Conservation (phyloP, 2,888 invertebrate genomes). For the Idaea dimidiata region DNA sequence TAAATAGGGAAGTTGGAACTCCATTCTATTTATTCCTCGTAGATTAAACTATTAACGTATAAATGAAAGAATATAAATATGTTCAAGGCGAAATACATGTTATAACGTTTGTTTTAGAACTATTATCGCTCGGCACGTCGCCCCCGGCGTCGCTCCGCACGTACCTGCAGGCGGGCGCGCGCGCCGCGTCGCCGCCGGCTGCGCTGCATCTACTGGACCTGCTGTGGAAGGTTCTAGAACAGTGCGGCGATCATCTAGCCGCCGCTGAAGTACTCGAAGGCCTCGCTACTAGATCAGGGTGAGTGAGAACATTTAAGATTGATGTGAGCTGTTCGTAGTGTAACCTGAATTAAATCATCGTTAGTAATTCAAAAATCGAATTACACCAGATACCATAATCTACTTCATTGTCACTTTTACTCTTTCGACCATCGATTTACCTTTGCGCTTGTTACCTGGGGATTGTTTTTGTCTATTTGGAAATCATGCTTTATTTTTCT, state of each 20-base stretch:
- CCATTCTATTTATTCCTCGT: too few relatives aligned
- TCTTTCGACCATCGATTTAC: too few relatives aligned
- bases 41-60: too few relatives aligned
- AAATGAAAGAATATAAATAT: too few relatives aligned
- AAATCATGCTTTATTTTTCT: too few relatives aligned
- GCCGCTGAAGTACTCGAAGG: constrained; percentile 95
- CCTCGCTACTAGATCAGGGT: constrained; percentile 89
- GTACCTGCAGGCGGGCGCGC: constrained; percentile 84
- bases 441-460: too few relatives aligned
- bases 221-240: constrained; percentile 98
- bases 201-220: constrained; percentile 87
- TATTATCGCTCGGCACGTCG: constrained; percentile 82
- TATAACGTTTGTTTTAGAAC: constrained; percentile 60
- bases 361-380: too few relatives aligned
- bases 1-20: too few relatives aligned
- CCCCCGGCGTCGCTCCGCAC: constrained; percentile 87
- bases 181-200: constrained; percentile 79
- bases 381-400: too few relatives aligned
- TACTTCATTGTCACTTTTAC: too few relatives aligned
- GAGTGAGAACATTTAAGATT: constrained; percentile 25
- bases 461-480: too few relatives aligned
- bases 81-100: neutral
- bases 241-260: constrained; percentile 93
- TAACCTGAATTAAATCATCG: too few relatives aligned
- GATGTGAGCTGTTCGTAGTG: constrained; percentile 1